Evolutionary conservation across 2,113 vertebrate species (phyloP).

Genomic region (Sturnira hondurensis): DNA sequence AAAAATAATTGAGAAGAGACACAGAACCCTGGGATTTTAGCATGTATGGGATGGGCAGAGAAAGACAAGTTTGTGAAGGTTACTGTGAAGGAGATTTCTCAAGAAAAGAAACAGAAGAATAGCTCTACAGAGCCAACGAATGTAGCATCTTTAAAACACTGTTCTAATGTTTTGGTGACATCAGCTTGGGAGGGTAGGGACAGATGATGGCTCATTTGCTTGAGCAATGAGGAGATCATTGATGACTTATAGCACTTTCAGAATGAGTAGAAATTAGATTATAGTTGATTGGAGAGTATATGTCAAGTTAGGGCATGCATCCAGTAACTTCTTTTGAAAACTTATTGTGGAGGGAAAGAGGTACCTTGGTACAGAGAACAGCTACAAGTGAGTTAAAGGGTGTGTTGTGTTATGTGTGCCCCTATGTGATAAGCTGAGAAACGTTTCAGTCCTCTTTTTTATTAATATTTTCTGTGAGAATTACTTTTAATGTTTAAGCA

Average conservation of each 20-base stretch:
- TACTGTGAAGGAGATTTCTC: not conserved
- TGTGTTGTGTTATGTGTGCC: not conserved
- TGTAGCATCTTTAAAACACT: not conserved
- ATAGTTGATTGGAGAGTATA: not conserved
- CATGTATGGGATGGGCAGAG: not conserved
- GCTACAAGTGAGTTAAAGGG: not conserved
- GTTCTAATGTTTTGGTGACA: not conserved
- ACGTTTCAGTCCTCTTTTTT: slow-evolving; percentile 31
- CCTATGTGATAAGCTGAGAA: not conserved
- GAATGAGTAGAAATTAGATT: not conserved
- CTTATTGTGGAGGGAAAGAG: not conserved
- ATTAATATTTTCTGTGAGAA: slow-evolving; percentile 61
- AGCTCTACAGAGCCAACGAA: not conserved
- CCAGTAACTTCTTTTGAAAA: not conserved
- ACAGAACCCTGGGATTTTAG: not conserved
- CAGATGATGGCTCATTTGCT: not conserved
- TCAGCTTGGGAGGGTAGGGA: not conserved
- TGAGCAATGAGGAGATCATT: not conserved
- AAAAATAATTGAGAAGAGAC: not conserved
- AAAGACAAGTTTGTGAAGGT: not conserved
- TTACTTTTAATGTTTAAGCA: slow-evolving; percentile 65
- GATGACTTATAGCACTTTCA: not conserved
- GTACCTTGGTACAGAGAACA: not conserved
- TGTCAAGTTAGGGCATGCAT: not conserved
- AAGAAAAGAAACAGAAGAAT: not conserved